These are phyloP conservation scores for Scaptomyza graminum DNA, from an alignment of 1,140 invertebrate species.

Conservation along the genomic window DNA sequence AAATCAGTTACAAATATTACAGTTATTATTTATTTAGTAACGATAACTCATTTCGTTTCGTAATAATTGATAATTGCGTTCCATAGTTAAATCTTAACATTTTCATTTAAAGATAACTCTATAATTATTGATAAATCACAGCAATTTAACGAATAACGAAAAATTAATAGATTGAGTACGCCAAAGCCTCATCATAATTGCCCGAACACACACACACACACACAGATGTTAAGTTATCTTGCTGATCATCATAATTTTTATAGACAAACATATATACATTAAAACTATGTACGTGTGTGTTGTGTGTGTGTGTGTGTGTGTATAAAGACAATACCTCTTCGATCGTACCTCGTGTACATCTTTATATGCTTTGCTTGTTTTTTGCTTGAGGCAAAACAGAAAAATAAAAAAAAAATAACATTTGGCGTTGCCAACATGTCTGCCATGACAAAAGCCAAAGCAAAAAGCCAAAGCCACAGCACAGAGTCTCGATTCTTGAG, in stretches of 20 bases:
- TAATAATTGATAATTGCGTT: neutral
- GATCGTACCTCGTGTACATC: conserved; percentile 57
- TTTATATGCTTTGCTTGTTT: conserved; percentile 55
- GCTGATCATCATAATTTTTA: conserved; percentile 40
- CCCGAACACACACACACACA: conserved; percentile 7
- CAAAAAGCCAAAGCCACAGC: neutral
- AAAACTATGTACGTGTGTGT: neutral
- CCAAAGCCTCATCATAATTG: conserved; percentile 24
- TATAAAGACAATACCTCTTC: conserved; percentile 25
- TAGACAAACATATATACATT: conserved; percentile 20
- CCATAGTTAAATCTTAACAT: conserved; percentile 3
- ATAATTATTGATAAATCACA: conserved; percentile 18
- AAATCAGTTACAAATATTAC: too few relatives aligned
- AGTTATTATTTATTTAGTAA: too few relatives aligned
- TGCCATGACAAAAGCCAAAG: conserved; percentile 75
- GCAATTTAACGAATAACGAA: conserved; percentile 2
- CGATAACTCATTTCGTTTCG: neutral
- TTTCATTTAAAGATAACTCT: conserved; percentile 22
- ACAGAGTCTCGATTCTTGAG: conserved; percentile 9
- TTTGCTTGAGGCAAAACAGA: conserved; percentile 53
- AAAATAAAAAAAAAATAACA: conserved; percentile 42
- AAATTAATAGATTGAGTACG: conserved; percentile 13
- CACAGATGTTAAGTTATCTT: conserved; percentile 15
- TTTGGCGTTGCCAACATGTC: conserved; percentile 80
- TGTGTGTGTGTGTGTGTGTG: too few relatives aligned